Conservation (phyloP, 2,888 invertebrate genomes). For the Argynnis bischoffii region DNA sequence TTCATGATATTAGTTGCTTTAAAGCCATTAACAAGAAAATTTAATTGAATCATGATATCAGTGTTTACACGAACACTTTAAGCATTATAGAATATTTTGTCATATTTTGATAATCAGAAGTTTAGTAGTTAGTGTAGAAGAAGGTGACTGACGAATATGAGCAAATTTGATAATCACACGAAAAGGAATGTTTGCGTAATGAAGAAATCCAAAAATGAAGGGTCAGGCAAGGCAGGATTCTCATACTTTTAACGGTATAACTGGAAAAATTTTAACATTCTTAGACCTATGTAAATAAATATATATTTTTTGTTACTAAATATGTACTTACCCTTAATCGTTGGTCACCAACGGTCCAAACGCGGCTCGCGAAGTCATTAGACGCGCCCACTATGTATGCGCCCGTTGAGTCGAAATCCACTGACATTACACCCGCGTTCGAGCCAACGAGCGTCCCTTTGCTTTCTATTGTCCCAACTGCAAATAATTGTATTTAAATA, state of each 20-base stretch:
- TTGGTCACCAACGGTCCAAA: slow-evolving; percentile 96
- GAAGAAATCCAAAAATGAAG: no score
- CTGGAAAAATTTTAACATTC: not conserved
- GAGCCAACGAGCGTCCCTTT: slow-evolving; percentile 94
- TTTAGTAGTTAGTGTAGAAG: no score
- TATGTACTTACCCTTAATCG: slow-evolving; percentile 91
- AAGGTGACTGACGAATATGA: no score
- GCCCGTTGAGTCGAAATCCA: slow-evolving; percentile 97
- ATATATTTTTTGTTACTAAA: not conserved
- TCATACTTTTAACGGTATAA: no score
- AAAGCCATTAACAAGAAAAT: not conserved
- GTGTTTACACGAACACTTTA: no score
- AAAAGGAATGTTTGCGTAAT: no score
- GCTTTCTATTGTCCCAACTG: slow-evolving; percentile 85
- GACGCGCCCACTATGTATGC: slow-evolving; percentile 94
- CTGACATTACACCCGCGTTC: slow-evolving; percentile 97
- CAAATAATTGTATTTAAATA: slow-evolving; percentile 37
- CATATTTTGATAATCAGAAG: no score
- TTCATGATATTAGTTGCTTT: not conserved
- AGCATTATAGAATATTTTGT: no score
- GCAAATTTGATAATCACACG: no score
- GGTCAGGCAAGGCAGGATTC: no score
- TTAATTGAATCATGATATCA: no score
- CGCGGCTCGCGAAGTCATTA: slow-evolving; percentile 97
- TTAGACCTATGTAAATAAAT: not conserved